Percentiles rank a stretch among this genome's conserved stretches.
These are phyloP conservation scores for Gallinago paraguaiae DNA, from an alignment of 2,113 vertebrate species.

Conservation along the genomic window DNA sequence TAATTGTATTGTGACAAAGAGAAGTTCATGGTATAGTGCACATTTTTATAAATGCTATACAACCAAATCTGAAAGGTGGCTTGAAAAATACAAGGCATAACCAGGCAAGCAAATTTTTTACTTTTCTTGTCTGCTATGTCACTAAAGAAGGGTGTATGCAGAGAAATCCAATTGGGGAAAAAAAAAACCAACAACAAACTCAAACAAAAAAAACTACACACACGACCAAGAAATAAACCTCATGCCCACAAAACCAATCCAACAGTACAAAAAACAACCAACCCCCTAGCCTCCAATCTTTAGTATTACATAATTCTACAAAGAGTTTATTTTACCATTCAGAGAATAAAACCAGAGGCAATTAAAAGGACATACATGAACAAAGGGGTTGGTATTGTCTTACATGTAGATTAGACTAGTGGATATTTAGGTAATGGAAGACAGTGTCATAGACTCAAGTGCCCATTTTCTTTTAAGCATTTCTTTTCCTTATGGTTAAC, in stretches of 20 bases:
- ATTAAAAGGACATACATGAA: background rate
- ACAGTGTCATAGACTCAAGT: background rate
- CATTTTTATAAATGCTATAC: conserved; percentile 13
- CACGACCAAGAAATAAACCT: background rate
- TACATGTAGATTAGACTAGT: background rate
- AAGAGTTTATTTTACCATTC: background rate
- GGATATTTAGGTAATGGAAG: background rate
- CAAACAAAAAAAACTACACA: background rate
- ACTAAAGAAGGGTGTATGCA: background rate
- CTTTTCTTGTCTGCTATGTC: background rate
- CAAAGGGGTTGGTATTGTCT: background rate
- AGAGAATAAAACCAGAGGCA: background rate
- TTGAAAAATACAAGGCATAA: conserved; percentile 1
- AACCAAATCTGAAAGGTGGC: conserved; percentile 29
- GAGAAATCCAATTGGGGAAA: background rate
- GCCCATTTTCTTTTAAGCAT: background rate
- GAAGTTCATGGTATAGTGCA: conserved; percentile 40
- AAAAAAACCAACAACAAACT: background rate
- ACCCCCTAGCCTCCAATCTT: background rate
- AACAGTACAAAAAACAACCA: background rate
- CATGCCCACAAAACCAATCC: background rate
- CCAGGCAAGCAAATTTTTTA: background rate
- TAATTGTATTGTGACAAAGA: conserved; percentile 51
- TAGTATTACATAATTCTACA: background rate
- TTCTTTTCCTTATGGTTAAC: background rate